A percentile compares a stretch with the other conserved stretches of the same genome.
Evolutionary conservation across 2,888 invertebrate species (phyloP).

Genomic region (Poecilus cupreus): DNA sequence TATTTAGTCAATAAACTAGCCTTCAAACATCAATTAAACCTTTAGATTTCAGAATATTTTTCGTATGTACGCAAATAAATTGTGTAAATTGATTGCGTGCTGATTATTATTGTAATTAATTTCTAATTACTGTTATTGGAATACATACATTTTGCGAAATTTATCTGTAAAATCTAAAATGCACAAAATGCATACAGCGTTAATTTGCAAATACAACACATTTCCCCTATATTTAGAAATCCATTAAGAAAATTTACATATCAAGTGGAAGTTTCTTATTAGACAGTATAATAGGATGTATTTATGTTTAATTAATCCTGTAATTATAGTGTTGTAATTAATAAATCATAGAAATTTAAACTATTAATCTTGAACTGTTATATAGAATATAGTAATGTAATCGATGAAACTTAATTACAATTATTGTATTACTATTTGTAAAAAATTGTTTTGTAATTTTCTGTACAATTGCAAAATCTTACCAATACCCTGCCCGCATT

Average conservation of each 20-base stretch:
- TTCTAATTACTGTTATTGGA: too few relatives aligned
- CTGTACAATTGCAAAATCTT: background rate
- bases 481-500: background rate
- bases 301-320: conserved; percentile 30
- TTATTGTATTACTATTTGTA: too few relatives aligned
- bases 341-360: background rate
- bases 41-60: too few relatives aligned
- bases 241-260: conserved; percentile 31
- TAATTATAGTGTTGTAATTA: conserved; percentile 37
- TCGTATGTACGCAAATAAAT: too few relatives aligned
- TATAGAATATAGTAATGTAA: too few relatives aligned
- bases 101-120: too few relatives aligned
- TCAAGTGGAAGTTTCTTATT: conserved; percentile 27
- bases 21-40: too few relatives aligned
- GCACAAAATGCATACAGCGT: background rate
- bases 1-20: too few relatives aligned
- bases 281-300: conserved; percentile 19
- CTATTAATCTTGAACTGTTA: background rate
- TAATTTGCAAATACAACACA: conserved; percentile 24
- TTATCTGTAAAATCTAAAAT: background rate
- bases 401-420: too few relatives aligned
- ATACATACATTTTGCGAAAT: too few relatives aligned
- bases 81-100: too few relatives aligned
- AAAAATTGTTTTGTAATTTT: too few relatives aligned
- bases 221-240: conserved; percentile 44